Base-by-base conservation (phyloP, 2,113 vertebrate species). In the Etia nguti region DNA sequence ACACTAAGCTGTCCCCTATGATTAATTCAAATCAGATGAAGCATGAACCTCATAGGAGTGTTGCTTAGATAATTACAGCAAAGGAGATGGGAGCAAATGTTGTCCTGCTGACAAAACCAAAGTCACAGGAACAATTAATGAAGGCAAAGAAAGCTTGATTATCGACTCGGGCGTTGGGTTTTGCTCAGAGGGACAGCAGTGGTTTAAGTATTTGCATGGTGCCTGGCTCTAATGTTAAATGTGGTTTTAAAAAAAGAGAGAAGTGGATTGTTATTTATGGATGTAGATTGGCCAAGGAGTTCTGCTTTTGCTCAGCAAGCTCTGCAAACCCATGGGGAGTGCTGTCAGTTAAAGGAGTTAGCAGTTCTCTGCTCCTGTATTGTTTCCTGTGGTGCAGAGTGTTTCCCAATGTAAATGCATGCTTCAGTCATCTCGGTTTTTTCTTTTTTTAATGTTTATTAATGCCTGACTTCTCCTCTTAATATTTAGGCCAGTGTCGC, bases 21-120 rank as follows among this genome's bases (percentile, higher is more conserved):
- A 92, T 93, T 92, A 85, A 92, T 90, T 91, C 82, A 91, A 84
- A 90, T 55, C 65, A 92, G 82, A 89, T 82, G 92, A 87, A 90
- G 86, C 90, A 84, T 81, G 85, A 90, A 80, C 55, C 84, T 88
- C 85, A 83, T 18, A 84, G 85, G 86, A 92, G 52, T 38, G 81
- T 86, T 59, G 85, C 70, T 91, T 81, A 34, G 88, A 87, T 92
- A 92, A 92, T 94, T 90, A 93, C 81, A 85, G 83, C 68, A 84
- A 77, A 85, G 80, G 81, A 94, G 89, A 85, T 26, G 6, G 75
- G 86, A 85, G 54, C 68, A 43, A 88, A 87, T 90, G 85, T 89
- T 83, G 85, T 88, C 86, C 70, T 89, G 88, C 77, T 87, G 73
- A 93, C 57, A 84, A 85, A 92, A 86, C 81, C 89, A 91, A 92